Conservation (phyloP, 2,113 vertebrate species). For the Labeo rohita region DNA sequence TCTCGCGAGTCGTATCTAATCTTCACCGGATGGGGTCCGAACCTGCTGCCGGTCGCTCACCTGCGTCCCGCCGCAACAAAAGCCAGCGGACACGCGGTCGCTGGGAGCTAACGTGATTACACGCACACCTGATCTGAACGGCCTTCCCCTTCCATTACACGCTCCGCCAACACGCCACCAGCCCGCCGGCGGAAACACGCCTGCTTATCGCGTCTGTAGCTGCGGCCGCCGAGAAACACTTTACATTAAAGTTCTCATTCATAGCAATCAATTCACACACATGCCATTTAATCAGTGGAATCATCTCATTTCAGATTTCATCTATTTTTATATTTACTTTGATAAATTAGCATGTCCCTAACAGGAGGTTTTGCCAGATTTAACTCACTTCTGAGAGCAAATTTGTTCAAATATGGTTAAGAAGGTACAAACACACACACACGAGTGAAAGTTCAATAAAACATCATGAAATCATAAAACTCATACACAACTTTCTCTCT, state of each 20-base stretch:
- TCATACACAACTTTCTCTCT: neutral
- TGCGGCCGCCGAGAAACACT: neutral
- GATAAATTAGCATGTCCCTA: neutral
- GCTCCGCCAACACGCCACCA: neutral
- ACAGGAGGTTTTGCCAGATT: neutral
- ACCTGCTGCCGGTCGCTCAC: conserved; percentile 2
- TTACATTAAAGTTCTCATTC: neutral
- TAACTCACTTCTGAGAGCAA: neutral
- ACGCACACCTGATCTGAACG: neutral
- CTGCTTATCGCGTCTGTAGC: neutral
- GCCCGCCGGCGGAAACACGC: neutral
- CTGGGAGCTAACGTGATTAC: conserved; percentile 2
- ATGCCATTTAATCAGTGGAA: neutral
- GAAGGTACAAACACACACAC: neutral
- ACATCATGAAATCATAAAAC: neutral
- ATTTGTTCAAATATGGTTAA: neutral
- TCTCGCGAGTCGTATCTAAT: neutral
- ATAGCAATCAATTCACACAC: neutral
- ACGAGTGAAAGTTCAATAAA: neutral
- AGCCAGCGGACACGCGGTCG: neutral
- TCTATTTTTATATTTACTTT: too few species aligned
- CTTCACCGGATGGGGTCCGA: neutral
- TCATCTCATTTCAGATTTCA: neutral
- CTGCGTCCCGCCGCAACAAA: neutral
- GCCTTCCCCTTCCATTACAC: conserved; percentile 17